Base-by-base conservation (phyloP, 2,113 vertebrate species). In the Chaetorhynchus papuensis region DNA sequence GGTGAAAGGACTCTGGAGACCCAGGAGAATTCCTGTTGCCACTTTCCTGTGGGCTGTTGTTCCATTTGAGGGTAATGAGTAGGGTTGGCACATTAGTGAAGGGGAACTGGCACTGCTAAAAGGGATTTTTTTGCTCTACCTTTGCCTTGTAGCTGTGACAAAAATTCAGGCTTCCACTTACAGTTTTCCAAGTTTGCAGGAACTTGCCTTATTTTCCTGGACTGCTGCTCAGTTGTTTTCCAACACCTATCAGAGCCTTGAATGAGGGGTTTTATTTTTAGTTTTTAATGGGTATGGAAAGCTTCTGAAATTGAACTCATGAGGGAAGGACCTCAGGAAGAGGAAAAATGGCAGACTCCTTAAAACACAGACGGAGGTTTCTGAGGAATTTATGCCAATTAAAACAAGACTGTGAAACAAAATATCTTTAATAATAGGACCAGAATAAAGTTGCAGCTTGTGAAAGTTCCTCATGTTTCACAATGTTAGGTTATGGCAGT, bases 391-490 rank as follows among this genome's bases (percentile, higher is more conserved):
- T 69, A 26, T 92, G 94, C 95, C 96, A 96, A 64, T 80, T 93
- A 85, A 95, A 97, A 87, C 72, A 94, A 53, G 69, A 37, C 75
- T 49, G 49, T 91, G 93, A 97, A 97, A 96, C 66, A 53, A 82
- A 95, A 96, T 96, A 93, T 65, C 87, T 94, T 95, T 96, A 94
- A 95, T 92, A 95, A 96, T 87, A 91, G 89, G 70, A 93, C 20
- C 83, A 95, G 93, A 89, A 94, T 54, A 93, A 89, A 69, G 61
- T 39, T 81, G 77, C 53, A 91, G 81, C 78, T 96, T 92, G 57
- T 93, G 70, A 75, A 93, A 84, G 61, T 89, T 82, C 50, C 71
- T 93, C 65, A 15, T 79, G 64, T 83, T 83, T 53, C 74, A 89
- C 63, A 42, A 1, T 54, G 69, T 89, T 71, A 82, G 56, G 56